Base-by-base conservation (phyloP, 2,888 invertebrate species). In the Hermaeophaga mercurialis region DNA sequence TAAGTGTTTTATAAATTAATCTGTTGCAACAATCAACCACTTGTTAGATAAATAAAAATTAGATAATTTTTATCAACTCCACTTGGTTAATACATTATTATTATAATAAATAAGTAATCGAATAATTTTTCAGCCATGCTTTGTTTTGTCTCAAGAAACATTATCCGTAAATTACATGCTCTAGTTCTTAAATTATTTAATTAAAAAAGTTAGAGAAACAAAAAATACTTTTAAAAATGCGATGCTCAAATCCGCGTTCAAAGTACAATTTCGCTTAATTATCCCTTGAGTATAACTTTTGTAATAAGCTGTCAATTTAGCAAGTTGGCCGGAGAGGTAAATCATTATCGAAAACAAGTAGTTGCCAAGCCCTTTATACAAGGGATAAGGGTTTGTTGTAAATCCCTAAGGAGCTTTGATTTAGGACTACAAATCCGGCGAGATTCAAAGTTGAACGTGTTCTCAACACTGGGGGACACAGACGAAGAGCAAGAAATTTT, bases 341-440 rank as follows among this genome's bases (percentile, higher is more conserved):
- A 58, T 58, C 58, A 58, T 58, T 59, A 59, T 56, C 36, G 56
- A 46, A 53, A 54, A 54, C 54, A 46, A 59, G 47, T 46, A 54
- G 38, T 36, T 26, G 26, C 49, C 28, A 18, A 52, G 52, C 44
- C 54, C 55, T 55, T 45, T 54, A 38, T 50, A 49, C 19, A 39
- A 44, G 59, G 53, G 43, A 43, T 47, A 52, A 54, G 56, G 54
- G 50, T 59, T 59, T 54, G 56, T 38, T 22, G 46, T 39, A 41
- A 59, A 53, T 54, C 56, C 59, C 59, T 28, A 33, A 56, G 43
- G 59, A 56, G 43, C 47, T 56, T 49, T 59, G 59, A 56, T 59
- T 59, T 56, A 48, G 54, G 59, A 50, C 49, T 56, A 56, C 56
- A 54, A 59, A 59, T 59, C 59, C 59, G 24, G 24, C 6, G 43